A percentile compares a stretch with the other conserved stretches of the same genome.
phyloP scores from a whole-genome alignment of 2,797 vertebrate species.

The Buphagus erythrorhynchus region DNA sequence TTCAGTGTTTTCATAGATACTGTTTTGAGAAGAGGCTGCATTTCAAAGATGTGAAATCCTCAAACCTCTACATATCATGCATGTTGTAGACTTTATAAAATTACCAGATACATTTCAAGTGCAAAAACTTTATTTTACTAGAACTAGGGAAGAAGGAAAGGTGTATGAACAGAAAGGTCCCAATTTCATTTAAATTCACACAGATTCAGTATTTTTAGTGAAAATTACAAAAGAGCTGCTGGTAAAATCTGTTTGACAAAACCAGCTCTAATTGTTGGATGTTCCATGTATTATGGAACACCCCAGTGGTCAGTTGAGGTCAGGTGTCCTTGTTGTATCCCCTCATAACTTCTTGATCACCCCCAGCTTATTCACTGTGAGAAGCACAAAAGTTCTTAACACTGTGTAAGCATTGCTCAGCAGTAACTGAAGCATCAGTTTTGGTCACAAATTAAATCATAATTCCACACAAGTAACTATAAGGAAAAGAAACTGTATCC shows the following conservation, averaged over 20 bases:
- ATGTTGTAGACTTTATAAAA: neutral
- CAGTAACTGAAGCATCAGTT: neutral
- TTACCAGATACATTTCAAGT: neutral
- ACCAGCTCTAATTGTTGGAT: neutral
- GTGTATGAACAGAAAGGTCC: neutral
- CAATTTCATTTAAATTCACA: neutral
- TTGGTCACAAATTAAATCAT: neutral
- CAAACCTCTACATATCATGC: neutral
- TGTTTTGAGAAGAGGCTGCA: neutral
- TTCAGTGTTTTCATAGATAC: neutral
- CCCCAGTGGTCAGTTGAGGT: rapidly evolving
- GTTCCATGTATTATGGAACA: no score
- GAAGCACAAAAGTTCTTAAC: neutral
- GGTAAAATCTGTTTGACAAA: neutral
- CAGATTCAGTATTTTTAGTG: neutral
- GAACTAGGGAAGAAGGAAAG: neutral
- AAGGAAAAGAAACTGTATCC: neutral
- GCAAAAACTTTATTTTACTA: neutral
- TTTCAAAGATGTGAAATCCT: neutral
- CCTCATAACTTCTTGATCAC: neutral
- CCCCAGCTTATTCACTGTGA: rapidly evolving
- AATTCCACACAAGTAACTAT: rapidly evolving
- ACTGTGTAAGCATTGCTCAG: neutral
- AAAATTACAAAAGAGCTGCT: neutral
- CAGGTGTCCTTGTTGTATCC: neutral